Percentiles rank a stretch among this genome's conserved stretches.
These are phyloP conservation scores for Platorchestia sp. DNA, from an alignment of 1,140 invertebrate species.

Conservation along the genomic window DNA sequence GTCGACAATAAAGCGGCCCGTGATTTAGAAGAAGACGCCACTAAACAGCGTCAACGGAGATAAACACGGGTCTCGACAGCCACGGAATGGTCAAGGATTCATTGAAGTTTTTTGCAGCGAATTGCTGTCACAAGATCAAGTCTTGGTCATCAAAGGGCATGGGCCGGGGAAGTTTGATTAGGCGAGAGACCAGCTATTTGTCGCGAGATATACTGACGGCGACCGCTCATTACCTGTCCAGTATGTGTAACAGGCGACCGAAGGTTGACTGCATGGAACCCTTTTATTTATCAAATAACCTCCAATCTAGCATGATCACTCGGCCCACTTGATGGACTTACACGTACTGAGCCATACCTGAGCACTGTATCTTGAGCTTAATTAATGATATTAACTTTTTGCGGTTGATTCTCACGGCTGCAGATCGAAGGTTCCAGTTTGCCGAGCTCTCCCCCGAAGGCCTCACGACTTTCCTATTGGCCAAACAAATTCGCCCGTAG, in stretches of 20 bases:
- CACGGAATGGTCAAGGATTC: neutral
- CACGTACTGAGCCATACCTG: neutral
- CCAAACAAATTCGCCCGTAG: constrained; percentile 41
- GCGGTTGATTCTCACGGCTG: constrained; percentile 7
- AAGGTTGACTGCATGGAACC: constrained; percentile 1
- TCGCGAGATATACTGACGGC: constrained; percentile 1
- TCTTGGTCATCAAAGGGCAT: constrained; percentile 40
- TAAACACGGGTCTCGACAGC: constrained; percentile 51
- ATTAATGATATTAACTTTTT: constrained; percentile 55
- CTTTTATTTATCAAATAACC: constrained; percentile 38
- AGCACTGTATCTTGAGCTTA: neutral
- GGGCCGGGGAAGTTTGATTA: neutral
- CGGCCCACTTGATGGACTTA: neutral
- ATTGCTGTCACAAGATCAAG: constrained; percentile 42
- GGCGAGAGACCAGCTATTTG: neutral
- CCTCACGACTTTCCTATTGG: constrained; percentile 49
- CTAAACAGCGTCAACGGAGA: constrained; percentile 45
- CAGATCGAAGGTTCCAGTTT: constrained; percentile 33
- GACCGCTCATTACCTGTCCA: neutral
- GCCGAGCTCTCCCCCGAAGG: neutral
- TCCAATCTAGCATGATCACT: constrained; percentile 1
- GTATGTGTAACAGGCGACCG: neutral
- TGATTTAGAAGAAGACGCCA: constrained; percentile 52
- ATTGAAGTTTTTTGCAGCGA: constrained; percentile 20
- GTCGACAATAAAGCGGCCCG: constrained; percentile 47